These are phyloP conservation scores for Cepaea hortensis DNA, from an alignment of 2,888 invertebrate genomes.

Conservation along the genomic window DNA sequence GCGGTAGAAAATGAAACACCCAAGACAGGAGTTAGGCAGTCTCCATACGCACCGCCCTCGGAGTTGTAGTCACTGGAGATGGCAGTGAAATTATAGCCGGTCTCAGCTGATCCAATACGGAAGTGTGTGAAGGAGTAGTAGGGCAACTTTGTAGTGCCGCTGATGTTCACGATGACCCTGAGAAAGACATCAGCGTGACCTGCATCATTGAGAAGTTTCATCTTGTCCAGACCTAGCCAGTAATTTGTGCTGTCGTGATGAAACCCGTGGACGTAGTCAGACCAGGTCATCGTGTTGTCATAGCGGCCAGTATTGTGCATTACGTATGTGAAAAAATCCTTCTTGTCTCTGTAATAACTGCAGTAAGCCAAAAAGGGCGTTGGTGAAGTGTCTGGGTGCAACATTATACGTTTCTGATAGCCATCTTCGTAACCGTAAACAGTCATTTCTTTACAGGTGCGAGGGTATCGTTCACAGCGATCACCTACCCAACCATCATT, in stretches of 20 bases:
- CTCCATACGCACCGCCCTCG: neutral
- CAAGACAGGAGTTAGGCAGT: neutral
- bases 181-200: neutral
- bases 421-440: neutral
- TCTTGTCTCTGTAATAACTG: neutral
- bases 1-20: constrained; percentile 1
- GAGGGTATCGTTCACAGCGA: neutral
- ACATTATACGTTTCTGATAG: too few species aligned
- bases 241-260: neutral
- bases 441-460: constrained; percentile 4
- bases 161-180: neutral
- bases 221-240: constrained; percentile 14
- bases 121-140: neutral
- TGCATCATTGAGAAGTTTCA: constrained; percentile 9
- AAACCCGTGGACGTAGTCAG: constrained; percentile 16
- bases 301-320: neutral
- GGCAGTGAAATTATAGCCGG: neutral
- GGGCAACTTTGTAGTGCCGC: neutral
- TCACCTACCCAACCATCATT: constrained; percentile 4
- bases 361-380: neutral
- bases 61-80: too few species aligned
- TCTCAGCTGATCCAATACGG: neutral
- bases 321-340: neutral
- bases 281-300: constrained; percentile 21
- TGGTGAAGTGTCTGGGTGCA: neutral